A percentile compares a stretch with the other conserved stretches of the same genome.
These are phyloP conservation scores for Chrysomallon squamiferum DNA, from an alignment of 1,140 invertebrate species.

Conservation along the genomic window DNA sequence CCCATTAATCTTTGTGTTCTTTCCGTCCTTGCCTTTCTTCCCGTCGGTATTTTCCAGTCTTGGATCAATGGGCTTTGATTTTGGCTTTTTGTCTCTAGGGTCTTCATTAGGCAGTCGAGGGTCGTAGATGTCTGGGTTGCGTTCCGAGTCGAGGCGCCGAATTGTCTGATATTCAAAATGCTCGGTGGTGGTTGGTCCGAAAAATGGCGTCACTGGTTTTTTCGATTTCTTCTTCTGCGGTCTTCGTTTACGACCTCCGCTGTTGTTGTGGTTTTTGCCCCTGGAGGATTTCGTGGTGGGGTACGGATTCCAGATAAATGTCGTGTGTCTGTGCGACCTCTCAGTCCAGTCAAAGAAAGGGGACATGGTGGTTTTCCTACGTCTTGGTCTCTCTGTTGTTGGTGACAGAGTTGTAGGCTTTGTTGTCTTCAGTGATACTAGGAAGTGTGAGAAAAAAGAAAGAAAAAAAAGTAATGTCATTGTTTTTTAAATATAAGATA, in stretches of 20 bases:
- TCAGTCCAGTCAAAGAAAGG: too few relatives aligned
- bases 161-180: background rate
- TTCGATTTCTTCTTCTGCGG: slow-evolving; percentile 4
- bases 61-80: background rate
- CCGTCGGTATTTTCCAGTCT: background rate
- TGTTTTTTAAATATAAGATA: too few relatives aligned
- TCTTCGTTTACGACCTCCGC: slow-evolving; percentile 9
- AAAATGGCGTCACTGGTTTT: background rate
- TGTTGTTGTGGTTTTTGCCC: background rate
- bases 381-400: too few relatives aligned
- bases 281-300: background rate
- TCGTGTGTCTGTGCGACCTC: background rate
- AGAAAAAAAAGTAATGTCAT: too few relatives aligned
- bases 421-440: too few relatives aligned
- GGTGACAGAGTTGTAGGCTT: too few relatives aligned
- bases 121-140: too few relatives aligned
- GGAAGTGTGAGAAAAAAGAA: too few relatives aligned
- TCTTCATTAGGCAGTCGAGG: too few relatives aligned
- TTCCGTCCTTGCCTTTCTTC: background rate
- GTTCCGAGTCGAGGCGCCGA: too few relatives aligned
- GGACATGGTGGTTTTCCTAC: too few relatives aligned
- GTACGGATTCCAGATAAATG: background rate
- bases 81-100: too few relatives aligned
- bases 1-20: background rate
- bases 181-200: background rate